Base-by-base conservation (phyloP, 2,113 vertebrate species). In the Pelecanoides urinatrix region DNA sequence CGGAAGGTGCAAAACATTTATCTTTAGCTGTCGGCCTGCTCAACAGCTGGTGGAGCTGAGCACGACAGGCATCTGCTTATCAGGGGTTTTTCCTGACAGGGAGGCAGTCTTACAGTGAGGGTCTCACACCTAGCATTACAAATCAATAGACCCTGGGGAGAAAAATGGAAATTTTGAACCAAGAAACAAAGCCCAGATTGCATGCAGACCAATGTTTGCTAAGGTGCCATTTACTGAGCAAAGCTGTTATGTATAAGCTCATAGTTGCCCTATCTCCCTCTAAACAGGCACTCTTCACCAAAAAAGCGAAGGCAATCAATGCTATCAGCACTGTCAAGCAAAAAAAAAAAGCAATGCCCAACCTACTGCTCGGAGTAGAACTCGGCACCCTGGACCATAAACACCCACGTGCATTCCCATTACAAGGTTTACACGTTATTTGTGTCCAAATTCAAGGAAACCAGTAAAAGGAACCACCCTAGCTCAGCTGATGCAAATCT, bases 41-140 rank as follows among this genome's bases (percentile, higher is more conserved):
- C 63, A 90, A 73, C 92, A 94, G 95, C 96, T 94, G 91, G 74
- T 38, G 58, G 67, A 86, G 84, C 86, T 66, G 68, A 85, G 74
- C 19, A 2, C 7, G 0, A 68, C 40, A 74, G 72, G 49, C 95
- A 68, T 95, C 91, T 91, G 92, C 56, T 94, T 45, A 73, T 85
- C 67, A 55, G 47, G 61, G 52, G 4, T 14, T 72, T 52, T 40
- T 70, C 68, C 84, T 62, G 52, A 77, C 56, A 79, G 50, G 14
- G 27, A 92, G 63, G 59, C 40, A 90, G 74, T 61, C 11, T 65
- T 55, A 70, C 45, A 89, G 67, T 8, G 4, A 86, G 63, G 34
- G 23, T 75, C 44, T 83, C 50, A 45, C 84, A 80, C 70, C 38
- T 45, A 52, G 19, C 77, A 52, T 52, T 50, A 90, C 29, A 76